These are phyloP conservation scores for Sciurus vulgaris DNA, from an alignment of 2,797 vertebrate genomes.

Conservation along the genomic window DNA sequence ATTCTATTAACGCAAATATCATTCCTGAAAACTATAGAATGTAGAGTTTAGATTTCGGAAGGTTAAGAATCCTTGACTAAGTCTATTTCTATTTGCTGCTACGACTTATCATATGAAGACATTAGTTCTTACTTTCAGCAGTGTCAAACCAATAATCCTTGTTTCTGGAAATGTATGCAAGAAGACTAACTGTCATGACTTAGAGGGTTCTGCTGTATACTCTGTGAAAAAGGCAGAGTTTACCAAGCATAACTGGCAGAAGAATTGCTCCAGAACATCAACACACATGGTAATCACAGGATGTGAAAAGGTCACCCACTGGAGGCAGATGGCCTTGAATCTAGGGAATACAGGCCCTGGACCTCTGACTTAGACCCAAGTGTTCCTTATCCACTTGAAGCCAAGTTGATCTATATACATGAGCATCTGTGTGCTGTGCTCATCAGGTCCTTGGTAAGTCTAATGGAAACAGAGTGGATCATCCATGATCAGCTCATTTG, in stretches of 20 bases:
- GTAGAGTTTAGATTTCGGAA: not conserved
- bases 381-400: not conserved
- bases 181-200: slow-evolving; percentile 1
- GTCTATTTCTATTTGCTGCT: not conserved
- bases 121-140: slow-evolving; percentile 1
- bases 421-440: accelerated
- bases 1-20: not conserved
- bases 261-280: not conserved
- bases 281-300: not conserved
- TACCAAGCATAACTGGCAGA: not conserved
- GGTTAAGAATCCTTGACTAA: not conserved
- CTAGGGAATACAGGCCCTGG: not conserved
- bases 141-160: slow-evolving; percentile 32
- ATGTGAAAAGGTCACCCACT: slow-evolving; percentile 7
- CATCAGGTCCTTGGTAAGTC: slow-evolving; percentile 2
- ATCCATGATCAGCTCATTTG: slow-evolving; percentile 23
- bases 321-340: not conserved
- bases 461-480: slow-evolving; percentile 54
- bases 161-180: slow-evolving; percentile 46
- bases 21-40: not conserved
- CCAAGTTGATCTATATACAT: not conserved
- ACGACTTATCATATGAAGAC: not conserved
- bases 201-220: not conserved
- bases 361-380: not conserved
- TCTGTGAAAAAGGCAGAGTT: slow-evolving; percentile 22